phyloP scores from a whole-genome alignment of 2,888 invertebrate species.

The Dynastes grantii region DNA sequence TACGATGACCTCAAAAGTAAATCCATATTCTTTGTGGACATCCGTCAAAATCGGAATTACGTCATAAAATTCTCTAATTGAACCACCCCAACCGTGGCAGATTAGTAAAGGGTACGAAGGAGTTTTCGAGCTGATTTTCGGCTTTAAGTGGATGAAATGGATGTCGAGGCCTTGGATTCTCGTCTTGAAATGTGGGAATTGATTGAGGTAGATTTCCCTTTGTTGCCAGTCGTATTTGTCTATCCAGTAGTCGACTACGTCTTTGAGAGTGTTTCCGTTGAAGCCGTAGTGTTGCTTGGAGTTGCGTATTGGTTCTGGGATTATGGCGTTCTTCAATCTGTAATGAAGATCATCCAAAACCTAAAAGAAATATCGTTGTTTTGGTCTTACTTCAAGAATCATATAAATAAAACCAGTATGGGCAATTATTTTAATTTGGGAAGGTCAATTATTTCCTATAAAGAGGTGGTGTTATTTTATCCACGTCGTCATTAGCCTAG shows the following conservation, averaged over 20 bases:
- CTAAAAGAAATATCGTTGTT: constrained; percentile 58
- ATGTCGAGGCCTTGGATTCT: constrained; percentile 82
- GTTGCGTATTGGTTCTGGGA: constrained; percentile 76
- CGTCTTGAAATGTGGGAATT: constrained; percentile 80
- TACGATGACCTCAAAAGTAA: constrained; percentile 79
- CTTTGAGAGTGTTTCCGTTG: constrained; percentile 78
- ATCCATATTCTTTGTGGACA: constrained; percentile 71
- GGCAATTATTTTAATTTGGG: too few species aligned
- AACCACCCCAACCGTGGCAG: constrained; percentile 94
- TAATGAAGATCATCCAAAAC: constrained; percentile 73
- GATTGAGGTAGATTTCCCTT: constrained; percentile 76
- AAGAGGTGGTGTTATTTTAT: too few species aligned
- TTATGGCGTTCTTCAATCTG: constrained; percentile 72
- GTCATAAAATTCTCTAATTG: constrained; percentile 86
- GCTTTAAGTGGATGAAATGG: constrained; percentile 74
- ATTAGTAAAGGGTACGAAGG: constrained; percentile 77
- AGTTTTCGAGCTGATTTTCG: constrained; percentile 64
- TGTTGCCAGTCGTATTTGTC: constrained; percentile 80
- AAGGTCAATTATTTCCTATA: too few species aligned
- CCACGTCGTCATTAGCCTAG: background rate
- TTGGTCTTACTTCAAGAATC: background rate
- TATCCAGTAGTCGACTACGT: constrained; percentile 84
- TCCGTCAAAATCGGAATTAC: constrained; percentile 79
- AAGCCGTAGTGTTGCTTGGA: constrained; percentile 87
- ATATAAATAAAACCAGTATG: background rate